Percentiles rank a stretch among this genome's conserved stretches.
Conservation (phyloP, 1,140 invertebrate species). For the Drosophila baimaii region DNA sequence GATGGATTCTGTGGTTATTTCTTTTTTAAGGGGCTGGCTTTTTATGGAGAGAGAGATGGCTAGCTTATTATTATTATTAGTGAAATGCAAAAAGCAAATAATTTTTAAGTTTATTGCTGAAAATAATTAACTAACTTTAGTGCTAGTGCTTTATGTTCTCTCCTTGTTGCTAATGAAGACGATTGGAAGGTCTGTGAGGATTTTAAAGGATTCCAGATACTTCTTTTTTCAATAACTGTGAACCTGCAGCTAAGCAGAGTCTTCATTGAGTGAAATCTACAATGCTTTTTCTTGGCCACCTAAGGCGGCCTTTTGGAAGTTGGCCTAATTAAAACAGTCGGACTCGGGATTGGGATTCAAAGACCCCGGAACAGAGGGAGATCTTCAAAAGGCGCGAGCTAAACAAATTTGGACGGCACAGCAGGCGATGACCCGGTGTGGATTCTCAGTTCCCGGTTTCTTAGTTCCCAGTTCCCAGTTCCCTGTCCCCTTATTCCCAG, state of each 20-base stretch:
- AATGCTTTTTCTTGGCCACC: conserved; percentile 6
- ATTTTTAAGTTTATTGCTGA: no score
- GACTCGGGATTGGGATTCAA: not conserved
- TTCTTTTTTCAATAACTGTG: no score
- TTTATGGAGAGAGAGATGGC: not conserved
- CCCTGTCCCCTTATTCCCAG: not conserved
- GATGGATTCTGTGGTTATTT: conserved; percentile 2
- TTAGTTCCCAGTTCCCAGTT: not conserved
- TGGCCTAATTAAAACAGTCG: conserved; percentile 65
- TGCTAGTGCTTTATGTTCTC: no score
- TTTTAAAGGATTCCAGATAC: no score
- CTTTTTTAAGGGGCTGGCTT: not conserved
- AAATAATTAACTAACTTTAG: no score
- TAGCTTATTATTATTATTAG: no score
- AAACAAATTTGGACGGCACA: conserved; percentile 74
- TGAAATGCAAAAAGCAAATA: no score
- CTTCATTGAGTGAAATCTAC: no score
- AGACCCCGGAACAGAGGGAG: conserved; percentile 6
- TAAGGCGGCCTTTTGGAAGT: conserved; percentile 12
- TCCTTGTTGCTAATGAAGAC: no score
- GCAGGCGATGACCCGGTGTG: conserved; percentile 39
- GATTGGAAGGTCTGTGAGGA: no score
- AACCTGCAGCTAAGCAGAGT: no score
- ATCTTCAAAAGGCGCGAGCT: conserved; percentile 62
- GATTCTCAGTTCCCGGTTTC: conserved; percentile 9